phyloP scores from a whole-genome alignment of 2,888 invertebrate species.

The Dromius quadrimaculatus region DNA sequence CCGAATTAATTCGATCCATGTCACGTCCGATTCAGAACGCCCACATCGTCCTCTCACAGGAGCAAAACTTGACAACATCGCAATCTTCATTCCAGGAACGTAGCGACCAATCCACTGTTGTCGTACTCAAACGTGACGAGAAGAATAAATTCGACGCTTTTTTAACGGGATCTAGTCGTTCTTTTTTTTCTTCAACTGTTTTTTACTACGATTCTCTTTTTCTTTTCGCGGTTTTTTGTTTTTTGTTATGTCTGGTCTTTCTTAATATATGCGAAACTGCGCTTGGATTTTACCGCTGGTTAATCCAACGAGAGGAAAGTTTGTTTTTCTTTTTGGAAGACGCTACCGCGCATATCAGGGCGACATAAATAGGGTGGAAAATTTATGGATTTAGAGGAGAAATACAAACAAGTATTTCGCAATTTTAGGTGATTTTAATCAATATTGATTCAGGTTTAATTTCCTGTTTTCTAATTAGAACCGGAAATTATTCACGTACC shows the following conservation, averaged over 20 bases:
- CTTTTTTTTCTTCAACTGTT: background rate
- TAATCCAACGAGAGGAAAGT: background rate
- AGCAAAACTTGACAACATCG: constrained; percentile 10
- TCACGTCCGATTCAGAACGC: background rate
- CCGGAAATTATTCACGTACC: too few species aligned
- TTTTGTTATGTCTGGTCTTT: constrained; percentile 33
- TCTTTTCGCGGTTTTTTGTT: constrained; percentile 15
- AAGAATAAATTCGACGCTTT: constrained; percentile 22
- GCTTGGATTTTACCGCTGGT: constrained; percentile 18
- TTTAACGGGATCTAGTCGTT: constrained; percentile 5
- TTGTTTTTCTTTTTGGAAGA: constrained; percentile 5
- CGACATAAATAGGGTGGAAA: constrained; percentile 14
- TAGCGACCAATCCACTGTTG: constrained; percentile 24
- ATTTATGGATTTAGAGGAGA: too few species aligned
- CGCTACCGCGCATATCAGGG: background rate
- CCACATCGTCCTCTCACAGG: background rate
- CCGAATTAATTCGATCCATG: background rate
- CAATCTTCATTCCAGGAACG: constrained; percentile 35
- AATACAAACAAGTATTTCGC: constrained; percentile 23
- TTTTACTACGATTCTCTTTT: constrained; percentile 21
- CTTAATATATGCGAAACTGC: constrained; percentile 31
- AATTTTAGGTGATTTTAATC: constrained; percentile 15
- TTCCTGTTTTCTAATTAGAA: too few species aligned
- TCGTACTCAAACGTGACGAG: constrained; percentile 8
- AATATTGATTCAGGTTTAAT: too few species aligned